Evolutionary conservation across 37 sponge, comb jelly and placozoan genomes (phyloP).

Genomic region (Spongia lamella): DNA sequence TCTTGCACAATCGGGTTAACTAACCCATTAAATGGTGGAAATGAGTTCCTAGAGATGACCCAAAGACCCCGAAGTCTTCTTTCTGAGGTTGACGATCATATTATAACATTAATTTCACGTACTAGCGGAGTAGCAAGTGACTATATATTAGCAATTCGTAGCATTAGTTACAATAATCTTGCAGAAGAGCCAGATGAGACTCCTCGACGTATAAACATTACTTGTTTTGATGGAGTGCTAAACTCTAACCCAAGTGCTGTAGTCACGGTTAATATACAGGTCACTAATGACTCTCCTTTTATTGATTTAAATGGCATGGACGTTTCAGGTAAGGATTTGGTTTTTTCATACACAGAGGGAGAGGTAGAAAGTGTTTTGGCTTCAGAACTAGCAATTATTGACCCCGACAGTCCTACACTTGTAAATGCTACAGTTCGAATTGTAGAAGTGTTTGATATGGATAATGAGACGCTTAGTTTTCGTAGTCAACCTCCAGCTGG

Average conservation of each 20-base stretch:
- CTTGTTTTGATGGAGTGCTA: slow-evolving; percentile 45
- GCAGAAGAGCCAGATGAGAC: slow-evolving; percentile 44
- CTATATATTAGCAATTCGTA: slow-evolving; percentile 47
- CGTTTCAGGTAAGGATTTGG: slow-evolving; percentile 4
- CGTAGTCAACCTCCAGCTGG: not conserved
- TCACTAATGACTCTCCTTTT: slow-evolving; percentile 56
- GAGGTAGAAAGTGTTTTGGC: slow-evolving; percentile 16
- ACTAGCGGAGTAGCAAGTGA: slow-evolving; percentile 9
- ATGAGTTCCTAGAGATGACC: slow-evolving; percentile 42
- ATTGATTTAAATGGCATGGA: slow-evolving; percentile 41
- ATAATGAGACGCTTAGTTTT: slow-evolving; percentile 37
- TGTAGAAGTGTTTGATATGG: slow-evolving; percentile 48
- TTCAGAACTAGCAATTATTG: slow-evolving; percentile 16
- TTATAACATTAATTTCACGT: slow-evolving; percentile 7
- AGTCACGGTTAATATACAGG: slow-evolving; percentile 27
- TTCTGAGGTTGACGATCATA: slow-evolving; percentile 4
- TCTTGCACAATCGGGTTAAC: slow-evolving; percentile 41
- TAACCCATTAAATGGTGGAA: slow-evolving; percentile 16
- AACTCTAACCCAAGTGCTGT: slow-evolving; percentile 13
- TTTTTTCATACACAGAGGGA: slow-evolving; percentile 41
- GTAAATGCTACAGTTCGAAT: slow-evolving; percentile 21
- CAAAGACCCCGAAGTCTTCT: slow-evolving; percentile 11
- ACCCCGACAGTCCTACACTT: slow-evolving; percentile 49
- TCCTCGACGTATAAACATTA: slow-evolving; percentile 34
- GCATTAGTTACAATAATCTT: slow-evolving; percentile 26